Evolutionary conservation across 1,140 invertebrate genomes (phyloP), one percentile per base, ranked within the genome.

Genomic region (Caenorhabditis tropicalis): DNA sequence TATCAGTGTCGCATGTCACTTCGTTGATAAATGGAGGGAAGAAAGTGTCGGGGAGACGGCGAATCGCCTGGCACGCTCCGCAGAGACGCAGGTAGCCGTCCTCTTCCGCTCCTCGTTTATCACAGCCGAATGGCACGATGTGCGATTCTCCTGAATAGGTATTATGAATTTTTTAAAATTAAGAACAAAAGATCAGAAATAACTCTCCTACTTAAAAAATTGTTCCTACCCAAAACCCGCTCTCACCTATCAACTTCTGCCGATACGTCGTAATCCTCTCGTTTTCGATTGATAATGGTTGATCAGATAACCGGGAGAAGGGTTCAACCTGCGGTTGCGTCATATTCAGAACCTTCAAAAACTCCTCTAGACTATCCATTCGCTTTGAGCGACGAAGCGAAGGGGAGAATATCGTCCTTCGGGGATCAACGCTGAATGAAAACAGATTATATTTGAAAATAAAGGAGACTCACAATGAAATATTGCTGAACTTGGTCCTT

Each of bases 1-100:
- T 91, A 86, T 91, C 90, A 79, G 90, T 89, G 82, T 91, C 91
- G 65, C 90, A 91, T 79, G 89, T 89, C 16, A 91, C 90, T 87
- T 91, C 90, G 74, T 91, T 91, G 81, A 91, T 91, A 84, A 91
- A 91, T 16, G 90, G 90, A 51, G 90, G 90, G 56, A 91, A 91
- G 80, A 91, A 91, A 21, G 88, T 86, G 56, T 91, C 90, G 9
- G 90, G 90, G 31, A 91, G 70, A 81, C 90, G 88, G 60, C 90
- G 85, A 85, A 91, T 91, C 6, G 89, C 86, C 79, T 91, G 90
- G 81, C 90, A 91, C 7, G 90, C 90, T 31, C 90, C 89, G 33
- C 90, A 91, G 31, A 91, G 85, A 39, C 90, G 49, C 46, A 91
- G 82, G 84, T 91, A 91, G 21, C 90, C 90, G 60, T 91, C 90